Conservation (phyloP, 1,140 invertebrate species). For the Bombus balteatus region DNA sequence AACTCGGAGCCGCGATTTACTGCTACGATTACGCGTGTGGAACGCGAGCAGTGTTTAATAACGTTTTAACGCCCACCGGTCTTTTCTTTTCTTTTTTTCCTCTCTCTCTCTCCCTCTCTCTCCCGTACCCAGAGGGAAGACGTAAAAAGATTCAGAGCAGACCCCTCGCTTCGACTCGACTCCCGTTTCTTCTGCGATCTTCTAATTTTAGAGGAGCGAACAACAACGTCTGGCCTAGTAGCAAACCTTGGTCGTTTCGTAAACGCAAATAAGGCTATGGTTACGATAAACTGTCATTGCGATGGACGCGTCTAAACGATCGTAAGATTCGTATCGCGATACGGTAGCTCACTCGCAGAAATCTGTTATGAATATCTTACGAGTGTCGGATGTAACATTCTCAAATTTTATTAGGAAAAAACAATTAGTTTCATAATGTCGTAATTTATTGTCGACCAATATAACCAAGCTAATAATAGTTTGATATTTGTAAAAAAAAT, state of each 20-base stretch:
- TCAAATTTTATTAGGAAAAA: too few species aligned
- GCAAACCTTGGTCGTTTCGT: background rate
- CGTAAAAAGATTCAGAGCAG: background rate
- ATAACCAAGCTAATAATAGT: too few species aligned
- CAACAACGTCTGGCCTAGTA: background rate
- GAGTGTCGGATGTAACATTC: too few species aligned
- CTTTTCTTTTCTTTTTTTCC: background rate
- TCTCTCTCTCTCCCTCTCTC: background rate
- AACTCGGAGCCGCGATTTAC: slow-evolving; percentile 35
- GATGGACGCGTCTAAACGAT: too few species aligned
- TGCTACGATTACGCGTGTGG: slow-evolving; percentile 6
- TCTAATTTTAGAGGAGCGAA: slow-evolving; percentile 34
- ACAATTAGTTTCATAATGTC: too few species aligned
- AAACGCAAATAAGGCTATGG: too few species aligned
- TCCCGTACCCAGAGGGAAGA: background rate
- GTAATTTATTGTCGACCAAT: too few species aligned
- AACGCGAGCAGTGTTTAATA: slow-evolving; percentile 1
- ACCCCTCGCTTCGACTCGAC: background rate
- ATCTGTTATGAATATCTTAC: too few species aligned
- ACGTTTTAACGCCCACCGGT: background rate
- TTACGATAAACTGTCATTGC: too few species aligned
- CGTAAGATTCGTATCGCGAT: too few species aligned
- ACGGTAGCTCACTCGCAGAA: too few species aligned
- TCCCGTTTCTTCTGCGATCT: background rate
- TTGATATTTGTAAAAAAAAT: too few species aligned